Percentiles rank a stretch among this genome's conserved stretches.
These are phyloP conservation scores for Gallirallus australis DNA, from an alignment of 2,797 vertebrate genomes.

Conservation along the genomic window DNA sequence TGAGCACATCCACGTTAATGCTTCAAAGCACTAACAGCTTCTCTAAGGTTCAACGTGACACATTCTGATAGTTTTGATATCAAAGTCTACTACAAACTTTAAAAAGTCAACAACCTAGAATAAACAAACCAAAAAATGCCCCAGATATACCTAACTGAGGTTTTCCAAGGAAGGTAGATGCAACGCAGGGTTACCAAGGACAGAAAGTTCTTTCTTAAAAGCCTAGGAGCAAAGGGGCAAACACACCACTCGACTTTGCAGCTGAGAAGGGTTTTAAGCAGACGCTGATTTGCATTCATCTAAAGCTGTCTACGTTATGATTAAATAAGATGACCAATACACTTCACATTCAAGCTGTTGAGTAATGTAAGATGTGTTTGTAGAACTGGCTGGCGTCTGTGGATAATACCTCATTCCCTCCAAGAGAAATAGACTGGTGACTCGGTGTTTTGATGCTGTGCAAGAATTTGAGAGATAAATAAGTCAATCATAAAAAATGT, in stretches of 20 bases:
- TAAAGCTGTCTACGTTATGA: background rate
- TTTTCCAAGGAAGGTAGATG: background rate
- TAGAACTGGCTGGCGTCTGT: background rate
- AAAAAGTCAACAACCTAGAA: background rate
- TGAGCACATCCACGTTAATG: background rate
- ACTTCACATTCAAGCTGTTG: background rate
- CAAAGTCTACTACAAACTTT: background rate
- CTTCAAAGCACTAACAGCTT: background rate
- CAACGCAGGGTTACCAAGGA: background rate
- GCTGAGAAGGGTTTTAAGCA: background rate
- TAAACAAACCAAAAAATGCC: background rate
- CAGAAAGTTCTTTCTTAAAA: background rate
- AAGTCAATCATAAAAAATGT: background rate
- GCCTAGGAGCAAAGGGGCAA: background rate
- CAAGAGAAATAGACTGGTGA: conserved; percentile 25
- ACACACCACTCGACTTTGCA: background rate
- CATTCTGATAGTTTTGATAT: background rate
- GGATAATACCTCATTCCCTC: background rate
- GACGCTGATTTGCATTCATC: background rate
- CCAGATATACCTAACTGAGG: background rate
- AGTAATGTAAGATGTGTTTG: background rate
- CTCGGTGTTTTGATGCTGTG: background rate
- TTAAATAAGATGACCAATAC: background rate
- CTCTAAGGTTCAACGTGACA: background rate
- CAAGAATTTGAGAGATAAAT: background rate